Evolutionary conservation across 2,888 invertebrate genomes (phyloP).

Genomic region (Drosophila limbata): DNA sequence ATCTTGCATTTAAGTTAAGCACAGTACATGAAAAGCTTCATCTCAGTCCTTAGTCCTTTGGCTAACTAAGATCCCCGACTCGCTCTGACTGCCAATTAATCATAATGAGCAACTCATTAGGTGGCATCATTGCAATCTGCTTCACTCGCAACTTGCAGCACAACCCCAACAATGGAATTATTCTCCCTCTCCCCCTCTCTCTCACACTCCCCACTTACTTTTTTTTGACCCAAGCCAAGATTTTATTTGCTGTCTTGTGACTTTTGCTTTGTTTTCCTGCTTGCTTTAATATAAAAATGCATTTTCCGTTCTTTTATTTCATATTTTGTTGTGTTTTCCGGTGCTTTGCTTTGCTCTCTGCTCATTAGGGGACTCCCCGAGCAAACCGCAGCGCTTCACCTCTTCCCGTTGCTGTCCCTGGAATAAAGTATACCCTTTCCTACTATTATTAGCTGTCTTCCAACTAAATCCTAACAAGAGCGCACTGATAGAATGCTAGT

Average conservation of each 20-base stretch:
- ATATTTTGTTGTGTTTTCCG: background rate
- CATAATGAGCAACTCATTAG: slow-evolving; percentile 63
- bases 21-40: too few species aligned
- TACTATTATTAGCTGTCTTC: too few species aligned
- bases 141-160: slow-evolving; percentile 11
- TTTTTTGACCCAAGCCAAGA: slow-evolving; percentile 36
- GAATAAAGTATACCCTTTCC: background rate
- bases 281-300: slow-evolving; percentile 41
- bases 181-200: background rate
- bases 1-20: background rate
- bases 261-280: slow-evolving; percentile 41
- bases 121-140: slow-evolving; percentile 60
- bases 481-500: too few species aligned
- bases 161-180: slow-evolving; percentile 1
- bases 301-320: slow-evolving; percentile 1
- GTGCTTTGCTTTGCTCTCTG: slow-evolving; percentile 13
- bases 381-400: background rate
- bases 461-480: too few species aligned
- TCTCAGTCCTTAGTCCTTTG: background rate
- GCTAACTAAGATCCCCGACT: slow-evolving; percentile 10
- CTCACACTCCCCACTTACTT: too few species aligned
- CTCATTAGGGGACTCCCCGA: slow-evolving; percentile 24
- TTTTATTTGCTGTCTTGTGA: slow-evolving; percentile 46
- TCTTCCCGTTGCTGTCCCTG: background rate
- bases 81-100: slow-evolving; percentile 49